Evolutionary conservation across 2,888 invertebrate species (phyloP).

Genomic region (Caenorhabditis sp.): DNA sequence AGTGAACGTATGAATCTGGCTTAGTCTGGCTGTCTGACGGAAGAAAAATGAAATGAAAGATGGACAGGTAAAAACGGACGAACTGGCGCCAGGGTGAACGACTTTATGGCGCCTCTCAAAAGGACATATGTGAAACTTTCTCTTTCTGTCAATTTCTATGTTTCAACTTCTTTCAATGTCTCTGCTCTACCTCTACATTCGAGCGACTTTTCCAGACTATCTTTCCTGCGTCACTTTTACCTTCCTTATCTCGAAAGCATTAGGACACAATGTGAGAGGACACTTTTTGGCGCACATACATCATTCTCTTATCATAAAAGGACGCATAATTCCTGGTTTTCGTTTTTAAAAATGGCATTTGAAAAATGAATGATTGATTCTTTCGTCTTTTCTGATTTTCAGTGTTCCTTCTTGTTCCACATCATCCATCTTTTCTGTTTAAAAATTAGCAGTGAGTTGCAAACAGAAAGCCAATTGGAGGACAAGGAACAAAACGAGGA

Average conservation of each 20-base stretch:
- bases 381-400: no score
- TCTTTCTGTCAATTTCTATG: slow-evolving; percentile 15
- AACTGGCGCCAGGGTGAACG: slow-evolving; percentile 46
- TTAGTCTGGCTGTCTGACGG: neutral
- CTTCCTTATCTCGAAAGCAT: slow-evolving; percentile 2
- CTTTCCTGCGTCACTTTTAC: neutral
- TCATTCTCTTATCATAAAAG: slow-evolving; percentile 33
- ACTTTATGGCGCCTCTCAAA: slow-evolving; percentile 55
- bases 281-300: slow-evolving; percentile 2
- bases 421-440: no score
- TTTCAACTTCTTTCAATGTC: slow-evolving; percentile 19
- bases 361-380: neutral
- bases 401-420: no score
- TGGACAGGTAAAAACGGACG: slow-evolving; percentile 27
- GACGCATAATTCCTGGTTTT: neutral
- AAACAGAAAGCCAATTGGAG: neutral
- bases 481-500: slow-evolving; percentile 23
- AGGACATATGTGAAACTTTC: slow-evolving; percentile 44
- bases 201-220: slow-evolving; percentile 11
- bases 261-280: neutral
- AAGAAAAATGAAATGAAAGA: slow-evolving; percentile 25
- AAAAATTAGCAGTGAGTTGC: no score
- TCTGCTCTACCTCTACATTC: neutral
- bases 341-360: neutral
- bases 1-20: no score